These are phyloP conservation scores for Mesorhabditis sp. DNA, from an alignment of 2,888 invertebrate species.

Conservation along the genomic window DNA sequence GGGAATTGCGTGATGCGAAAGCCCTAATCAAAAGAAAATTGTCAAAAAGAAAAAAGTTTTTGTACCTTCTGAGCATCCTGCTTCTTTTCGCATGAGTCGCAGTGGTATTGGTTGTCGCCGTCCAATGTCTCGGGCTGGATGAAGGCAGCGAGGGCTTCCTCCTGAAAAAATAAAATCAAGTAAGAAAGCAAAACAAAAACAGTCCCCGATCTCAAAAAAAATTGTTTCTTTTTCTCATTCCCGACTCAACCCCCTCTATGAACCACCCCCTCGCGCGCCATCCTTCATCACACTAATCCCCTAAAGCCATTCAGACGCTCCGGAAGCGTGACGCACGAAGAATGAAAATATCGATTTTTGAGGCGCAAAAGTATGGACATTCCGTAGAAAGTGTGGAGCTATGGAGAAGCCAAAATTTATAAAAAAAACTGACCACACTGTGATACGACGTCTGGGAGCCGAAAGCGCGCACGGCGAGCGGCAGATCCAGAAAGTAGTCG, in stretches of 20 bases:
- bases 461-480: slow-evolving; percentile 78
- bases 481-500: slow-evolving; percentile 80
- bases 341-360: too few species aligned
- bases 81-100: slow-evolving; percentile 79
- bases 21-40: slow-evolving; percentile 63
- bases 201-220: too few species aligned
- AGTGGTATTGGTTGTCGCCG: slow-evolving; percentile 80
- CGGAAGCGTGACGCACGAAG: too few species aligned
- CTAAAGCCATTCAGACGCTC: too few species aligned
- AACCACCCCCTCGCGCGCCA: too few species aligned
- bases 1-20: slow-evolving; percentile 81
- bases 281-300: too few species aligned
- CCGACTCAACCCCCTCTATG: too few species aligned
- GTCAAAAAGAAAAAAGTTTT: background rate
- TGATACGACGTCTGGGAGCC: slow-evolving; percentile 74
- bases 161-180: slow-evolving; percentile 61
- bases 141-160: slow-evolving; percentile 78
- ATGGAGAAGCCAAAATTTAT: too few species aligned
- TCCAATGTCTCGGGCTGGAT: slow-evolving; percentile 79
- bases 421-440: slow-evolving; percentile 68
- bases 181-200: too few species aligned
- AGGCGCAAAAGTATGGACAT: too few species aligned
- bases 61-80: slow-evolving; percentile 77
- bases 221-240: too few species aligned
- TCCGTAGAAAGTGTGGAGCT: too few species aligned